Evolutionary conservation across 2,888 invertebrate species (phyloP), one percentile per base, ranked within the genome.

Genomic region (Deroplatys truncata): DNA sequence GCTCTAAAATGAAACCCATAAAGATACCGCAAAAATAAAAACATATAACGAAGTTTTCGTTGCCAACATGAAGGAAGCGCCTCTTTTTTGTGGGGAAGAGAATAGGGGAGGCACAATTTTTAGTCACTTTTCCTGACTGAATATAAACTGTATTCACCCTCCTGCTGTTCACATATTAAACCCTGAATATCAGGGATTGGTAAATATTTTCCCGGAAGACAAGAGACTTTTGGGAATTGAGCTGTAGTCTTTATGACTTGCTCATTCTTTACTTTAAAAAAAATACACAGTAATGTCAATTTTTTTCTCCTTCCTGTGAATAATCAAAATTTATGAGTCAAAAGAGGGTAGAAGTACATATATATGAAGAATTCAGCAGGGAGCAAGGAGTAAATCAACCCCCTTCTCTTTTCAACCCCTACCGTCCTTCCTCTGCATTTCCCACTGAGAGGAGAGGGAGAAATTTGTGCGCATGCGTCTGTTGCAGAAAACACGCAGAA

Each of bases 261-360:
- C 5, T 72, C 56, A 20, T 3, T 20, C 56, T 7, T 72, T 72
- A 20, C 35, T 43, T 43, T 43, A 7, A 82, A 43, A 87, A 83
- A 87, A 87, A 83, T 87, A 43, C 82, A 83, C 87, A 35, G 31
- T 90, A 84, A 89, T 90, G 90, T 89, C 90, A 89, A 90, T 89
- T 90, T 90, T 90, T 90, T 90, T 89, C 89, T 90, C 88, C 89
- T 90, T 89, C 90, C 87, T 89, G 89, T 90, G 89, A 90, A 90
- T 90, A 90, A 90, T 90, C 90, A 90, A 90, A 90, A 90, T 90
- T 90, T 90, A 90, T 90, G 90, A 90, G 89, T 83, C 87, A 83
- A 83, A 87, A 91, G 88, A 84, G 88, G 72, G 84, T 72, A 85
- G 88, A 43, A 85, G 87, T 86, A 43, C 82, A 89, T 49, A 90